These are phyloP conservation scores for Lordiphosa fenestrarum DNA, from an alignment of 2,888 invertebrate genomes.

Conservation along the genomic window DNA sequence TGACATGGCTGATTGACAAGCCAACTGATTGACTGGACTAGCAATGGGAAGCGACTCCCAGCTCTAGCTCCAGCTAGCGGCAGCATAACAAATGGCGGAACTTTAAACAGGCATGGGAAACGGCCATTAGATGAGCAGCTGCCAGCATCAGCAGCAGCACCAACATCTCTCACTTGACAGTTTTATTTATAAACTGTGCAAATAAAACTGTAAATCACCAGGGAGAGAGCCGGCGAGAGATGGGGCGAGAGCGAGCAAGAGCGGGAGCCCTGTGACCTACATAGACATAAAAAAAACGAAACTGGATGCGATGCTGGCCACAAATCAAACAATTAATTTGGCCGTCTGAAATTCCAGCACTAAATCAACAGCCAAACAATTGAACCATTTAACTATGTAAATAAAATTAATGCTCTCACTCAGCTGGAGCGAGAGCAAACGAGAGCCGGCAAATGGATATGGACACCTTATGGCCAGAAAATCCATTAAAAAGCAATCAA, in stretches of 20 bases:
- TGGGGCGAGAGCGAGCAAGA: slow-evolving; percentile 5
- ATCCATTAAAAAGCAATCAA: slow-evolving; percentile 75
- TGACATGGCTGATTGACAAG: slow-evolving; percentile 51
- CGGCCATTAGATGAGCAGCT: slow-evolving; percentile 40
- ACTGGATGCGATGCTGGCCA: slow-evolving; percentile 32
- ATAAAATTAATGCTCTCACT: slow-evolving; percentile 59
- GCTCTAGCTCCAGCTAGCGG: slow-evolving; percentile 10
- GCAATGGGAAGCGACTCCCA: slow-evolving; percentile 32
- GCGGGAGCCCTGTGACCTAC: slow-evolving; percentile 23
- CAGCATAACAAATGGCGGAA: slow-evolving; percentile 37
- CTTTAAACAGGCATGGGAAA: slow-evolving; percentile 37
- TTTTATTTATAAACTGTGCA: slow-evolving; percentile 71
- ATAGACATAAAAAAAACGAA: slow-evolving; percentile 19
- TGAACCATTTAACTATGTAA: slow-evolving; percentile 74
- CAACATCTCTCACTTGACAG: slow-evolving; percentile 54
- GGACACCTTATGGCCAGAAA: slow-evolving; percentile 56
- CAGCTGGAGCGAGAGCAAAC: not conserved
- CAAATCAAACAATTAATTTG: slow-evolving; percentile 71
- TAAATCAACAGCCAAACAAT: slow-evolving; percentile 74
- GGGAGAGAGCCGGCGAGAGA: slow-evolving; percentile 13
- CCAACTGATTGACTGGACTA: slow-evolving; percentile 51
- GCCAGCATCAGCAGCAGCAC: slow-evolving; percentile 40
- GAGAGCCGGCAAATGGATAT: slow-evolving; percentile 6
- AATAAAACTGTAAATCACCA: slow-evolving; percentile 65
- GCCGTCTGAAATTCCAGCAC: slow-evolving; percentile 70